These are phyloP conservation scores for Osmerus eperlanus DNA, from an alignment of 2,113 vertebrate genomes.

Conservation along the genomic window DNA sequence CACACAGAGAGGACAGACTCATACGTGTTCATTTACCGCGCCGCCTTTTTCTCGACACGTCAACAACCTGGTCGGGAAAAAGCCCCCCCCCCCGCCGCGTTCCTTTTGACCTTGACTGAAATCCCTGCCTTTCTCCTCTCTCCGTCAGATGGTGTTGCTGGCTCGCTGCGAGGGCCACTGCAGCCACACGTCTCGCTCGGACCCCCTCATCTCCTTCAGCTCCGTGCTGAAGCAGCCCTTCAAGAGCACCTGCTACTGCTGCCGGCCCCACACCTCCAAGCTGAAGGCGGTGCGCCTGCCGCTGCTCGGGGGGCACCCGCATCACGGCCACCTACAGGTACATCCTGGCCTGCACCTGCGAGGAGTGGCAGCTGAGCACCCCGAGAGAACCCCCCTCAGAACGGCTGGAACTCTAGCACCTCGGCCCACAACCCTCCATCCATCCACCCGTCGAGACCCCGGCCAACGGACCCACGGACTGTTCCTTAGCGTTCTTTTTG, in stretches of 20 bases:
- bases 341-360: conserved; percentile 95
- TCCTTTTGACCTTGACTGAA: too few relatives aligned
- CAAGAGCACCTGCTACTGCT: conserved; percentile 92
- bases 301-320: conserved; percentile 85
- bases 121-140: not conserved
- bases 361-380: conserved; percentile 87
- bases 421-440: not conserved
- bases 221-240: conserved; percentile 93
- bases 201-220: conserved; percentile 95
- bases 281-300: conserved; percentile 91
- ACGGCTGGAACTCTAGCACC: not conserved
- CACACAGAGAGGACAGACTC: not conserved
- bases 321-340: conserved; percentile 96
- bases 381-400: not conserved
- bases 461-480: not conserved
- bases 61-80: not conserved
- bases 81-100: not conserved
- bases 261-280: conserved; percentile 94
- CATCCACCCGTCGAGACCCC: not conserved
- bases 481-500: not conserved
- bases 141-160: conserved; percentile 89
- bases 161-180: conserved; percentile 94
- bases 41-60: not conserved
- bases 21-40: not conserved
- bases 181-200: conserved; percentile 88